These are phyloP conservation scores for Drosophila aff. DNA, from an alignment of 1,140 invertebrate genomes.

Conservation along the genomic window DNA sequence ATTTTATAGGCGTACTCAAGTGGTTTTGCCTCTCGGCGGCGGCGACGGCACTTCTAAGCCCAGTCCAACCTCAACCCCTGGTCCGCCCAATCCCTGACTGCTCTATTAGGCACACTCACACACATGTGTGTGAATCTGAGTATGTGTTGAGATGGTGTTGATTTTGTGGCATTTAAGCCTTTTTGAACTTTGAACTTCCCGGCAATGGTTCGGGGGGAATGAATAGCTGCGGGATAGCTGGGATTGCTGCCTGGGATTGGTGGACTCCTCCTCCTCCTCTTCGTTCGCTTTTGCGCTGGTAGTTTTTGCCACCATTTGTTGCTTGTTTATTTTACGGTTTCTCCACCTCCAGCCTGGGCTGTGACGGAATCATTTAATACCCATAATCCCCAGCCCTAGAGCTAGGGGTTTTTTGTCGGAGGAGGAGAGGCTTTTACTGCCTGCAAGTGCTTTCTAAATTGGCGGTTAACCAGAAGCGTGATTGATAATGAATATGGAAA, in stretches of 20 bases:
- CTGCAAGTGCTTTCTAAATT: conserved; percentile 46
- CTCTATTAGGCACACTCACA: conserved; percentile 40
- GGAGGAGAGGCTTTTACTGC: conserved; percentile 8
- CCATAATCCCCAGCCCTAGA: conserved; percentile 49
- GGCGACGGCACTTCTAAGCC: conserved; percentile 73
- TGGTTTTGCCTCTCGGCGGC: conserved; percentile 75
- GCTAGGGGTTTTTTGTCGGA: conserved; percentile 4
- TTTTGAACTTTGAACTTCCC: conserved; percentile 76
- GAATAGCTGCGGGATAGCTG: conserved; percentile 25
- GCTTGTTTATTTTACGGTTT: conserved; percentile 41
- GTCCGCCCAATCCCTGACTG: conserved; percentile 1
- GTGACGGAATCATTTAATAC: conserved; percentile 72
- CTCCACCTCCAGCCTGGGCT: not conserved
- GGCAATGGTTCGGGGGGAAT: not conserved
- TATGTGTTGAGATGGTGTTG: conserved; percentile 53
- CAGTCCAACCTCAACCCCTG: conserved; percentile 1
- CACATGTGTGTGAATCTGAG: conserved; percentile 8
- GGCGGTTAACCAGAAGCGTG: conserved; percentile 53
- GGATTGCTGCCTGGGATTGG: conserved; percentile 1
- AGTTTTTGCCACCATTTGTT: conserved; percentile 47
- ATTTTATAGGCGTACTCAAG: conserved; percentile 82
- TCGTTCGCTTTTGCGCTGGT: conserved; percentile 11
- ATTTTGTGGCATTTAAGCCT: conserved; percentile 81
- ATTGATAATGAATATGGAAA: conserved; percentile 54
- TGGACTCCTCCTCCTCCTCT: not conserved